Percentiles rank a stretch among this genome's conserved stretches.
These are phyloP conservation scores for Phalanger gymnotis DNA, from an alignment of 2,797 vertebrate species.

Conservation along the genomic window DNA sequence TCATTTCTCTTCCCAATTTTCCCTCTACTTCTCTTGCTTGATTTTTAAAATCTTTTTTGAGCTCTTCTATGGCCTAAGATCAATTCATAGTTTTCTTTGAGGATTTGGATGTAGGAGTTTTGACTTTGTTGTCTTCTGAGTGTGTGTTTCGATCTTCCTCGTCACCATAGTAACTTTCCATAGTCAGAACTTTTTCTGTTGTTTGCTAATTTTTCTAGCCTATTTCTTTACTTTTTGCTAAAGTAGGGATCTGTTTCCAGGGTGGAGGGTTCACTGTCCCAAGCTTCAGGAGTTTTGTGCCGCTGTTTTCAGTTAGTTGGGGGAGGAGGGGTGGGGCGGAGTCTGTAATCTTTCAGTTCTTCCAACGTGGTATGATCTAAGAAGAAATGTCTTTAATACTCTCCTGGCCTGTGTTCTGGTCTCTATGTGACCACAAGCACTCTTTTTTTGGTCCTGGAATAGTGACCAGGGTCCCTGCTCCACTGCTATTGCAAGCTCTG, in stretches of 20 bases:
- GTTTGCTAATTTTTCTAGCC: background rate
- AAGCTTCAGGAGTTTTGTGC: background rate
- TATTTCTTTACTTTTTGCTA: background rate
- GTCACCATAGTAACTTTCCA: background rate
- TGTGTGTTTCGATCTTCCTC: background rate
- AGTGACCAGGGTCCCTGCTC: background rate
- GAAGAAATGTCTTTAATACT: background rate
- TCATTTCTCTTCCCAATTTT: background rate
- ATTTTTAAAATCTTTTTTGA: background rate
- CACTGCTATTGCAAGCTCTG: background rate
- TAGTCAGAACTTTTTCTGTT: background rate
- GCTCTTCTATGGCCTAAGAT: background rate
- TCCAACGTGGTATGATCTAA: background rate
- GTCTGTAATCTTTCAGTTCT: background rate
- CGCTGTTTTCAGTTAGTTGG: background rate
- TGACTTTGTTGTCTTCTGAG: background rate
- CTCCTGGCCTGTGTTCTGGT: background rate
- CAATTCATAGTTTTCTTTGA: background rate
- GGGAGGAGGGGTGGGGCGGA: too few relatives aligned
- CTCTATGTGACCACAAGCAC: background rate
- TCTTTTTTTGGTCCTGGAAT: background rate
- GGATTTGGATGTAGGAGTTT: background rate
- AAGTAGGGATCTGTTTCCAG: background rate
- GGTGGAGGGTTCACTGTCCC: background rate
- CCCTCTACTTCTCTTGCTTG: background rate